phyloP scores from a whole-genome alignment of 2,113 vertebrate genomes.

The Condylura cristata region DNA sequence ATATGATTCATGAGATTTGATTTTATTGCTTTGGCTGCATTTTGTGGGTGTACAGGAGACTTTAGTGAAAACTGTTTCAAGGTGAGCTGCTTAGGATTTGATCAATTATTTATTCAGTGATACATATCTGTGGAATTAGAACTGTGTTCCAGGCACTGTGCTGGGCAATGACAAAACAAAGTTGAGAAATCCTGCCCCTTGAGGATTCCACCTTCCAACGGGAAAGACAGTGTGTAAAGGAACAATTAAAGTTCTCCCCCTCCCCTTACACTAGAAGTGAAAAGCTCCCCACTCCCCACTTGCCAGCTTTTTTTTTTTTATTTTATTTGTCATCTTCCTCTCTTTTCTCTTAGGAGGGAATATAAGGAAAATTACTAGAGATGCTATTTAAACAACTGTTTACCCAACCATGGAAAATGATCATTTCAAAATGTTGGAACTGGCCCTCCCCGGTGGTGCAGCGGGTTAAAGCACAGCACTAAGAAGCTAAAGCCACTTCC shows the following conservation, averaged over 20 bases:
- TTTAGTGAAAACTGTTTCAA: not conserved
- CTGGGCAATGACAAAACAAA: not conserved
- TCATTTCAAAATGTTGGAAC: no score
- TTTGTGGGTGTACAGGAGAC: not conserved
- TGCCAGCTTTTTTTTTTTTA: not conserved
- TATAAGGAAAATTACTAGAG: not conserved
- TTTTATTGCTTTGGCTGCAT: not conserved
- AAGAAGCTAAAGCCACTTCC: no score
- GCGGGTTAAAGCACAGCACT: no score
- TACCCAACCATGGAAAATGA: not conserved
- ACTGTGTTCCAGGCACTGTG: not conserved
- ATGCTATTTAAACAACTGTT: not conserved
- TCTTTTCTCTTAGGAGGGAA: no score
- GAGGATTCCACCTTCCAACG: not conserved
- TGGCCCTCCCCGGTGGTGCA: no score
- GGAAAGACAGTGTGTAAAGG: not conserved
- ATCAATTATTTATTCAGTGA: not conserved
- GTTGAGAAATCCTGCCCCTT: not conserved
- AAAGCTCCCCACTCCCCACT: not conserved
- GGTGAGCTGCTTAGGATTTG: not conserved
- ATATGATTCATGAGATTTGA: not conserved
- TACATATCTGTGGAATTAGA: not conserved
- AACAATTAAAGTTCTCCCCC: not conserved
- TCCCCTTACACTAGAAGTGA: not conserved
- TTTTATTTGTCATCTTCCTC: not conserved